Conservation (phyloP, 1,140 invertebrate species). For the Ctenoplectra terminalis region DNA sequence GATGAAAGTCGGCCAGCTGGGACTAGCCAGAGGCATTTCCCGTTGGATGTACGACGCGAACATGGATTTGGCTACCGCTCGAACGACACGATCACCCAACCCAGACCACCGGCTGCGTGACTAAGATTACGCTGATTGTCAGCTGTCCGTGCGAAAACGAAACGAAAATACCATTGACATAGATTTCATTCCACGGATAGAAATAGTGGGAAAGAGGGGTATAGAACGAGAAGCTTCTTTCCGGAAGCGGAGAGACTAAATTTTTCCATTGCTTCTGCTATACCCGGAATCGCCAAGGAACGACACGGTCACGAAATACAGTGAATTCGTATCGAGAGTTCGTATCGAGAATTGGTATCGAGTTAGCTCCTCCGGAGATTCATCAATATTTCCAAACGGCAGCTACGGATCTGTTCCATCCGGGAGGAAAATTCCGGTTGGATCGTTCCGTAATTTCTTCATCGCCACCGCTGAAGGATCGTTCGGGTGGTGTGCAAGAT, state of each 20-base stretch:
- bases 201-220: constrained; percentile 63
- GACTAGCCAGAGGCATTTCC: neutral
- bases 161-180: constrained; percentile 80
- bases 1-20: neutral
- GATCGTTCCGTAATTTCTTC: constrained; percentile 21
- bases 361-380: neutral
- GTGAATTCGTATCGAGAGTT: neutral
- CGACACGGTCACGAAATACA: neutral
- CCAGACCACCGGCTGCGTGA: constrained; percentile 24
- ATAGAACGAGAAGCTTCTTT: too few relatives aligned
- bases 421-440: too few relatives aligned
- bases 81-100: neutral
- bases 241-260: neutral
- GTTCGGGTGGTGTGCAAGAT: neutral
- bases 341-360: neutral
- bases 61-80: neutral
- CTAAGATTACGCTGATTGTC: constrained; percentile 64
- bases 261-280: constrained; percentile 34
- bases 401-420: neutral
- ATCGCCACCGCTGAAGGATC: neutral
- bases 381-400: constrained; percentile 31
- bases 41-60: neutral
- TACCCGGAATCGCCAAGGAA: neutral
- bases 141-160: constrained; percentile 76
- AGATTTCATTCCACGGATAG: constrained; percentile 67